Base-by-base conservation (phyloP, 1,140 invertebrate genomes). In the Heliconius himera region DNA sequence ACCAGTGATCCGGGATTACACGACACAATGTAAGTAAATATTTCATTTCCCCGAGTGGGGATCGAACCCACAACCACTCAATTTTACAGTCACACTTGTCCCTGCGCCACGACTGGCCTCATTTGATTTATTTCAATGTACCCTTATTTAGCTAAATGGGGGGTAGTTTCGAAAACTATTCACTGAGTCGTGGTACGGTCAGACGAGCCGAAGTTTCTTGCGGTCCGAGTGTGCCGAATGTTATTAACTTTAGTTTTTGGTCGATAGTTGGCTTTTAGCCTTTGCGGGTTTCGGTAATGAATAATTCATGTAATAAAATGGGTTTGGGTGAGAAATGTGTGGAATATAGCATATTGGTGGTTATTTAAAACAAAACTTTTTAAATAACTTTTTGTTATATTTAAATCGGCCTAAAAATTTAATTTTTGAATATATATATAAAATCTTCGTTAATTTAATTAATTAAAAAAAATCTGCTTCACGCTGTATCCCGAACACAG, bases 101-200 rank as follows among this genome's bases (percentile, higher is more conserved):
- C 29, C 29, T 29, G 29, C 5, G 33, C 33, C 33, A 33, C 33
- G 33, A 33, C 33, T 33, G 2, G 33, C 33, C 33, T 33, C 33
- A 36, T 6, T 81, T 72, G 72, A 81, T 81, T 81, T 81, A 81
- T 81, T 77, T 77, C 56, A 73, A 70, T 73, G 76, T 70, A 70
- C 73, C 74, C 77, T 78, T 81, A 81, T 82, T 77, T 79, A 82
- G 76, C 73, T 79, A 77, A 83, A 83, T 83, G 82, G 77, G 78
- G 78, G 78, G 77, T 78, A 76, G 79, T 83, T 80, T 66, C 49
- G 41, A 49, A 75, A 83, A 83, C 79, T 83, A 80, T 82, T 83
- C 70, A 78, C 73, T 49, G 82, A 83, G 76, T 80, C 76, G 77
- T 56, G 73, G 73, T 78, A 80, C 70, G 81, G 79, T 83, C 81